Conservation (phyloP, 2,113 vertebrate species). For the Myotis yumanensis region DNA sequence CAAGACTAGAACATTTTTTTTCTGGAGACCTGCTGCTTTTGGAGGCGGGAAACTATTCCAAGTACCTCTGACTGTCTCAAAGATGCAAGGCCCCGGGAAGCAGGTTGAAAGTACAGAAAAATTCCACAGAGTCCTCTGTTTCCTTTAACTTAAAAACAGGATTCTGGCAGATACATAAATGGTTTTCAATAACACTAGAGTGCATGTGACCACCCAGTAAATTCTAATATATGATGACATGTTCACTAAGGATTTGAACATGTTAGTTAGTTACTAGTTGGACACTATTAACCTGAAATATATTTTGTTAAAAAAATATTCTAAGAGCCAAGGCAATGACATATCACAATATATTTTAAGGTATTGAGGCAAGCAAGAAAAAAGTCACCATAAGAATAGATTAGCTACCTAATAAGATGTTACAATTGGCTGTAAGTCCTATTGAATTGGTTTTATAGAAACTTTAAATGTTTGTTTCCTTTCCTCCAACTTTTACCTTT, state of each 20-base stretch:
- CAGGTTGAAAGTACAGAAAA: background rate
- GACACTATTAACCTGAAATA: constrained; percentile 16
- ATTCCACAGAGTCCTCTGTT: background rate
- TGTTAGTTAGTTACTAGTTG: background rate
- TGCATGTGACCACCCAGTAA: constrained; percentile 33
- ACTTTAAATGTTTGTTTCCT: constrained; percentile 25
- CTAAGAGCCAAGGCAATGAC: background rate
- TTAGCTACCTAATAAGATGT: constrained; percentile 12
- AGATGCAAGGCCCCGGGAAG: background rate
- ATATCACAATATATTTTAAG: constrained; percentile 19
- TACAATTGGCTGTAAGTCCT: constrained; percentile 22
- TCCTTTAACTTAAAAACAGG: constrained; percentile 38
- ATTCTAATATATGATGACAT: constrained; percentile 1
- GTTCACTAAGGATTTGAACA: constrained; percentile 26
- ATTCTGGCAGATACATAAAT: background rate
- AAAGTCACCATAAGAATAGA: background rate
- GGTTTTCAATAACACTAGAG: background rate
- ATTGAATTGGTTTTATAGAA: constrained; percentile 3
- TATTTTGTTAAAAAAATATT: constrained; percentile 38
- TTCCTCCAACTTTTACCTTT: background rate
- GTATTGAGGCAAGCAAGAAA: constrained; percentile 20
- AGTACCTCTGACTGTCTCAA: constrained; percentile 2
- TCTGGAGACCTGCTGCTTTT: background rate
- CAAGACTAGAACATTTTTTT: background rate
- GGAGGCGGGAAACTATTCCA: background rate